Evolutionary conservation across 1,140 invertebrate species (phyloP).

Genomic region (Psix sp.): DNA sequence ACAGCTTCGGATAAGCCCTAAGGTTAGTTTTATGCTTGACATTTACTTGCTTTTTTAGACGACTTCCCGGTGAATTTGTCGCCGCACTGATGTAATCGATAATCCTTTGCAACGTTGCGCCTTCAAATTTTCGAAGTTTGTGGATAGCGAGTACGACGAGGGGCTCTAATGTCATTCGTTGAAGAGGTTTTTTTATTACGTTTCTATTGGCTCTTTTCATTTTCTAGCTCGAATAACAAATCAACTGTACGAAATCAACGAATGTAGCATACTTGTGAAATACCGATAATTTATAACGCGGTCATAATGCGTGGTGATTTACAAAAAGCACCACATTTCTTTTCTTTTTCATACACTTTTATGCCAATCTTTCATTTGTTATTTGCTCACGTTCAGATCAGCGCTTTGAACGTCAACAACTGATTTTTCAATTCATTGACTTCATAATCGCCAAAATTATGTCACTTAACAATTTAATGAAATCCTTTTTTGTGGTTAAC

Average conservation of each 20-base stretch:
- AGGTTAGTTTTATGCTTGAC: constrained; percentile 1
- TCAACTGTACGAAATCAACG: constrained; percentile 21
- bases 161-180: constrained; percentile 55
- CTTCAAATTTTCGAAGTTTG: constrained; percentile 65
- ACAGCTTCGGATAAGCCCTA: background rate
- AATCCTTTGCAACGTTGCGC: constrained; percentile 63
- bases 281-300: constrained; percentile 46
- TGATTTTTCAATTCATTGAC: no score
- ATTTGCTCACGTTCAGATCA: no score
- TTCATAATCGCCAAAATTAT: no score
- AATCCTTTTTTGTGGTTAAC: no score
- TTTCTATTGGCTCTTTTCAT: constrained; percentile 26
- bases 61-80: constrained; percentile 53
- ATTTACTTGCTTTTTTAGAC: constrained; percentile 67
- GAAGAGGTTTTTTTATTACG: constrained; percentile 1
- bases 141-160: constrained; percentile 67
- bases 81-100: constrained; percentile 64
- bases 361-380: constrained; percentile 8
- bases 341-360: constrained; percentile 35
- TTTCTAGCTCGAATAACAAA: constrained; percentile 26
- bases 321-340: constrained; percentile 36
- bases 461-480: no score
- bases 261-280: constrained; percentile 28
- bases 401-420: no score
- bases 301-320: constrained; percentile 33